phyloP scores from a whole-genome alignment of 2,113 vertebrate genomes.

The Pseudopipra pipra region DNA sequence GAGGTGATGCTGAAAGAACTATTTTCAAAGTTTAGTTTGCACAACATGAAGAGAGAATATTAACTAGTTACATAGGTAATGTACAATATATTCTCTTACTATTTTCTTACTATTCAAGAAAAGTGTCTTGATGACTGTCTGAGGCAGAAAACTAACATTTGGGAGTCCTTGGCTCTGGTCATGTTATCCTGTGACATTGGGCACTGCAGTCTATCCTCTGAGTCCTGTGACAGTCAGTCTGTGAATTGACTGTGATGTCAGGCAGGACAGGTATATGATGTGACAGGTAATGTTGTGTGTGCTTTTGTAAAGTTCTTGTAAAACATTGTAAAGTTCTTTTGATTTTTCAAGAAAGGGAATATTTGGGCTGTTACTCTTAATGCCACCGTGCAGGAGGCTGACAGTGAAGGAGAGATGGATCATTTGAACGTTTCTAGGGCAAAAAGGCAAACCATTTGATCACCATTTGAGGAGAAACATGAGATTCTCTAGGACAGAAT shows the following conservation, averaged over 20 bases:
- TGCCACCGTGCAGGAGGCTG: not conserved
- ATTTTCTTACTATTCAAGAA: not conserved
- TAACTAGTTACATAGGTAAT: not conserved
- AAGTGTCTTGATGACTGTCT: not conserved
- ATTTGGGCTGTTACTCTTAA: not conserved
- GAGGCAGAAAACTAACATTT: not conserved
- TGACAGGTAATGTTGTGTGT: not conserved
- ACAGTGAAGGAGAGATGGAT: not conserved
- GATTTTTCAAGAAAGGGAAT: not conserved
- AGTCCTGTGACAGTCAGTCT: not conserved
- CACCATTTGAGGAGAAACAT: not conserved
- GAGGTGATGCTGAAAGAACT: not conserved
- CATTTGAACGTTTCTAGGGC: not conserved
- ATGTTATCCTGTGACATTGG: accelerated
- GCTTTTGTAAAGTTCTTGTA: not conserved
- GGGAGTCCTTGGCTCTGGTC: not conserved
- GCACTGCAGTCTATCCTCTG: not conserved
- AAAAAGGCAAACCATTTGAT: not conserved
- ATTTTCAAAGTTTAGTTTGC: not conserved
- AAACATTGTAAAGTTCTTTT: not conserved
- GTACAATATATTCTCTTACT: not conserved
- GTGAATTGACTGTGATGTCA: not conserved
- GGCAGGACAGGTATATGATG: not conserved
- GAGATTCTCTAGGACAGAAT: not conserved
- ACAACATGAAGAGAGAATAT: not conserved